Evolutionary conservation across 37 sponge, comb jelly and placozoan genomes (phyloP).

Genomic region (Mnemiopsis leidyi): DNA sequence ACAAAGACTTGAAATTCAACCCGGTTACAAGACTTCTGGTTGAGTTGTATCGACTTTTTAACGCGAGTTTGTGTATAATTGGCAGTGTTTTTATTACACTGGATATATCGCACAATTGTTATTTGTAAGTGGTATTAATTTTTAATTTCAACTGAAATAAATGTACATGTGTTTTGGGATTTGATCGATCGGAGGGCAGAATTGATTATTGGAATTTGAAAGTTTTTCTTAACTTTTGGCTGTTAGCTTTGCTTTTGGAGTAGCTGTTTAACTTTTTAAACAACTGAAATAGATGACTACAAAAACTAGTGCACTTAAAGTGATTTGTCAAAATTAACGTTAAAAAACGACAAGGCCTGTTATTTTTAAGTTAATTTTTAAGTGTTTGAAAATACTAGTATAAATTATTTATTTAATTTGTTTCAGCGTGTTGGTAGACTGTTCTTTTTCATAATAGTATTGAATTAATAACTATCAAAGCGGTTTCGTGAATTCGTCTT

Average conservation of each 20-base stretch:
- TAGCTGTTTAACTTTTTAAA: background rate
- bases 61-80: background rate
- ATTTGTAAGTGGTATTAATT: background rate
- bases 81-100: background rate
- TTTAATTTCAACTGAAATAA: background rate
- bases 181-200: background rate
- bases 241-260: background rate
- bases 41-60: background rate
- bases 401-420: slow-evolving; percentile 19
- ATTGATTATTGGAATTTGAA: background rate
- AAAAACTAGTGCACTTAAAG: background rate
- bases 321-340: too few relatives aligned
- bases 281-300: background rate
- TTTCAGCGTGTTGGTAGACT: background rate
- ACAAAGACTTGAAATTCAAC: background rate
- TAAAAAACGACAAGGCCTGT: background rate
- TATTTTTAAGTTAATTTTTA: slow-evolving; percentile 36
- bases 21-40: too few relatives aligned
- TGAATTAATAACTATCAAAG: too few relatives aligned
- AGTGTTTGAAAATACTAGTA: slow-evolving; percentile 7
- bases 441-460: background rate
- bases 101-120: background rate
- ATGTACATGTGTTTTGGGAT: background rate
- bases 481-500: too few relatives aligned
- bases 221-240: background rate